A percentile compares a stretch with the other conserved stretches of the same genome.
Evolutionary conservation across 2,888 invertebrate genomes (phyloP).

Genomic region (Lapara coniferarum): DNA sequence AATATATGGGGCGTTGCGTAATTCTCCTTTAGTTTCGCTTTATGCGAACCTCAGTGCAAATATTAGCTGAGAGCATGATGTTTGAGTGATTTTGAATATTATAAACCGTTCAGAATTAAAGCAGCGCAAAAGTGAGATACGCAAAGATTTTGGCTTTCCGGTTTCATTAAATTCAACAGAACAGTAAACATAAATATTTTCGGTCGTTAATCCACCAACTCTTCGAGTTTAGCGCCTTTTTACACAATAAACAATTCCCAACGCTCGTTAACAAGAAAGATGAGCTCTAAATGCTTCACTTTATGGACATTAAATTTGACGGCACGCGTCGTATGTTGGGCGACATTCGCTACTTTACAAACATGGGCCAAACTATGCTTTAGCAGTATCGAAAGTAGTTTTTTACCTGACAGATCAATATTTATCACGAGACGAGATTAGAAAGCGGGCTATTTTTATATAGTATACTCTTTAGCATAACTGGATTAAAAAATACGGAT

Average conservation of each 20-base stretch:
- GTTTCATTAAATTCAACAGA: slow-evolving; percentile 50
- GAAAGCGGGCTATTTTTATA: slow-evolving; percentile 12
- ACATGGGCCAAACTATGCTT: slow-evolving; percentile 24
- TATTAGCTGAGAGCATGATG: slow-evolving; percentile 51
- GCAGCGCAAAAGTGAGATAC: slow-evolving; percentile 32
- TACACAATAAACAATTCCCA: slow-evolving; percentile 78
- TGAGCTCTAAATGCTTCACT: slow-evolving; percentile 77
- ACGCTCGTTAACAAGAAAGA: slow-evolving; percentile 82
- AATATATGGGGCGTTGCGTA: slow-evolving; percentile 79
- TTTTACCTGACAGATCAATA: slow-evolving; percentile 4
- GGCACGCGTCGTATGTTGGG: slow-evolving; percentile 65
- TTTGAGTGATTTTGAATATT: slow-evolving; percentile 37
- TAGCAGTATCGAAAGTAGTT: slow-evolving; percentile 16
- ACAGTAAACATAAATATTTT: slow-evolving; percentile 71
- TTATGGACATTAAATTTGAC: slow-evolving; percentile 80
- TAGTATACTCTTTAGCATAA: not conserved
- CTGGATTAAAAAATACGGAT: slow-evolving; percentile 4
- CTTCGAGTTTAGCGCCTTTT: slow-evolving; percentile 68
- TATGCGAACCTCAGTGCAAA: slow-evolving; percentile 62
- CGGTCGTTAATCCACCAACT: slow-evolving; percentile 66
- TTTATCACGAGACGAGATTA: not conserved
- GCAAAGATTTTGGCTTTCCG: slow-evolving; percentile 41
- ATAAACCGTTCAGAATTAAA: slow-evolving; percentile 32
- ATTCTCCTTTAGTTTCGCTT: slow-evolving; percentile 63
- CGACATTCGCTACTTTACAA: slow-evolving; percentile 50